These are phyloP conservation scores for Pogona vitticeps DNA, from an alignment of 2,113 vertebrate species.

Conservation along the genomic window DNA sequence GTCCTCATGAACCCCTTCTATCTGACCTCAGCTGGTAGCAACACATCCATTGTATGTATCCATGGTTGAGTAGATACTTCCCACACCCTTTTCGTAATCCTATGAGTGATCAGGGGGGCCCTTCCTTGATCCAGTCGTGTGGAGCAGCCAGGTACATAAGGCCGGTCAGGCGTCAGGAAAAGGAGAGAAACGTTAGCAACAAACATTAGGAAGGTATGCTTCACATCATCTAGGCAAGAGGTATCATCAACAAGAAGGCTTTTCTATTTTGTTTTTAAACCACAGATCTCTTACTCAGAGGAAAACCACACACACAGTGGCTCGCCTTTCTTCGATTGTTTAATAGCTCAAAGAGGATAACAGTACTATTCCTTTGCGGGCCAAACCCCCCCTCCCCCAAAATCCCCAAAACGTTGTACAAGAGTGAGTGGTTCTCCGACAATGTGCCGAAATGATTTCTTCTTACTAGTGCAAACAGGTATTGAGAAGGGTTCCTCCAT, in stretches of 20 bases:
- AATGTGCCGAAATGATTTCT: slow-evolving; percentile 65
- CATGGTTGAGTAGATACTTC: no score
- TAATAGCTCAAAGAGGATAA: slow-evolving; percentile 57
- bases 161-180: slow-evolving; percentile 6
- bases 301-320: neutral
- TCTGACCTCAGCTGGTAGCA: neutral
- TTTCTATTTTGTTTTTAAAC: slow-evolving; percentile 50
- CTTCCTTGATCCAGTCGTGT: no score
- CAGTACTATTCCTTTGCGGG: slow-evolving; percentile 63
- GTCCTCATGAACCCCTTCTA: neutral
- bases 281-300: no score
- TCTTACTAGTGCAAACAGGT: slow-evolving; percentile 76
- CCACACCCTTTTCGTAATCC: no score
- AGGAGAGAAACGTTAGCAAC: slow-evolving; percentile 39
- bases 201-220: slow-evolving; percentile 49
- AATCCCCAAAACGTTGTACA: slow-evolving; percentile 56
- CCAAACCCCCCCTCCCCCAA: slow-evolving; percentile 47
- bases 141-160: no score
- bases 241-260: slow-evolving; percentile 62
- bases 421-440: slow-evolving; percentile 63
- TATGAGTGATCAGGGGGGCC: no score
- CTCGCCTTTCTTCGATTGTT: slow-evolving; percentile 35
- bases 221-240: slow-evolving; percentile 65
- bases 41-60: no score
- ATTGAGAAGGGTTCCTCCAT: slow-evolving; percentile 56